phyloP scores from a whole-genome alignment of 2,888 invertebrate species.

The Megaustenia siamemsis region DNA sequence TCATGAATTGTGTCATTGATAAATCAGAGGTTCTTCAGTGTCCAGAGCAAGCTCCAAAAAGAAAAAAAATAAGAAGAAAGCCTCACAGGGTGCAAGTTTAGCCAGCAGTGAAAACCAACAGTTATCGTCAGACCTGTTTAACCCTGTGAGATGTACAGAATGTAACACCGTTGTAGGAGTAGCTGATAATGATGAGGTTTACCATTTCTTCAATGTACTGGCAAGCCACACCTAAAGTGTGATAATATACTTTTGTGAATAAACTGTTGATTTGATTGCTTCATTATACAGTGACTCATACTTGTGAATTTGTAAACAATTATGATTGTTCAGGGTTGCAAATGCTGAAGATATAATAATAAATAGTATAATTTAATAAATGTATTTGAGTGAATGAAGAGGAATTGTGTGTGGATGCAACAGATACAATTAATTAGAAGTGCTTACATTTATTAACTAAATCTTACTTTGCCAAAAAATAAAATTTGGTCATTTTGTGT shows the following conservation, averaged over 20 bases:
- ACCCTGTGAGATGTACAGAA: conserved; percentile 82
- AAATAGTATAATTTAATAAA: no score
- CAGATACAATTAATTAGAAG: no score
- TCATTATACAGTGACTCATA: not conserved
- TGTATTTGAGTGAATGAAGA: no score
- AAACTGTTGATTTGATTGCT: not conserved
- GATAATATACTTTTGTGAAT: not conserved
- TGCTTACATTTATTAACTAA: no score
- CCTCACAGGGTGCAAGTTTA: not conserved
- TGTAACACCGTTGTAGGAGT: conserved; percentile 83
- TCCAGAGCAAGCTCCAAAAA: conserved; percentile 75
- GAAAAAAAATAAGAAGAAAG: conserved; percentile 62
- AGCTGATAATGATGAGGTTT: conserved; percentile 83
- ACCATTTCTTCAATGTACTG: conserved; percentile 84
- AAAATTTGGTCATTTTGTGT: no score
- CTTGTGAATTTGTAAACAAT: not conserved
- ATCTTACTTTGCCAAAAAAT: no score
- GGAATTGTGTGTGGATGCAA: no score
- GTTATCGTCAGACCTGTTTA: conserved; percentile 78
- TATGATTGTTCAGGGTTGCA: not conserved
- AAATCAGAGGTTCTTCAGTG: conserved; percentile 72
- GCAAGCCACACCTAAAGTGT: conserved; percentile 80
- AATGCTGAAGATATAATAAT: no score
- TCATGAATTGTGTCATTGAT: conserved; percentile 82
- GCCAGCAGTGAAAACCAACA: conserved; percentile 4